These are phyloP conservation scores for Amazona vittata DNA, from an alignment of 2,113 vertebrate species.

Conservation along the genomic window DNA sequence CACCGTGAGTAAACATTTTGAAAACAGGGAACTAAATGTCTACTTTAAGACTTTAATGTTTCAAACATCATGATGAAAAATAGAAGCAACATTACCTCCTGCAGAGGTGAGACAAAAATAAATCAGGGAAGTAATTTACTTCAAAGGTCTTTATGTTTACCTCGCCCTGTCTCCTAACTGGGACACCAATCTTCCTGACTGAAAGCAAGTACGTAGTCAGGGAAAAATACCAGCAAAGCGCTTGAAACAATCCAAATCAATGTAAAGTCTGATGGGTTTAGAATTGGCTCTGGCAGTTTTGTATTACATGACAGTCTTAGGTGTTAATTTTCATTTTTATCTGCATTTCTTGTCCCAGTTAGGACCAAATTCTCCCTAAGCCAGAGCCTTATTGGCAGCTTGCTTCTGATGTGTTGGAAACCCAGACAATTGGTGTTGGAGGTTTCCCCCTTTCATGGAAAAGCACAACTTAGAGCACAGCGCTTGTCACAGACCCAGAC, in stretches of 20 bases:
- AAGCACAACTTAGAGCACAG: neutral
- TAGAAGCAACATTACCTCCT: constrained; percentile 43
- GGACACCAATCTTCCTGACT: constrained; percentile 39
- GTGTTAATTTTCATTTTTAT: constrained; percentile 19
- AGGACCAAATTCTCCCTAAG: neutral
- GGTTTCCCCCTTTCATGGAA: neutral
- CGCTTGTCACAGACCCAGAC: neutral
- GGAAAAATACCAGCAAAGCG: neutral
- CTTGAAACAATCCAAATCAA: neutral
- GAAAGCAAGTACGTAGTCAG: neutral
- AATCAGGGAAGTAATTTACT: constrained; percentile 63
- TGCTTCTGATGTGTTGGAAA: neutral
- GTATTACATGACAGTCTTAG: neutral
- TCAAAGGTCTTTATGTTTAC: constrained; percentile 62
- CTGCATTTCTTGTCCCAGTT: neutral
- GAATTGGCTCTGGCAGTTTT: neutral
- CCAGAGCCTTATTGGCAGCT: neutral
- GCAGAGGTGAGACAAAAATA: constrained; percentile 60
- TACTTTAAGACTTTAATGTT: constrained; percentile 53
- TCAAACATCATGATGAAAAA: constrained; percentile 61
- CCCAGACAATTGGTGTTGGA: neutral
- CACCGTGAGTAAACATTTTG: constrained; percentile 37
- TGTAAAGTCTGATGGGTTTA: neutral
- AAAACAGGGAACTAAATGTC: constrained; percentile 34
- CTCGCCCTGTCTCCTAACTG: constrained; percentile 13